Base-by-base conservation (phyloP, 1,140 invertebrate genomes). In the Drosophila novamexicana region DNA sequence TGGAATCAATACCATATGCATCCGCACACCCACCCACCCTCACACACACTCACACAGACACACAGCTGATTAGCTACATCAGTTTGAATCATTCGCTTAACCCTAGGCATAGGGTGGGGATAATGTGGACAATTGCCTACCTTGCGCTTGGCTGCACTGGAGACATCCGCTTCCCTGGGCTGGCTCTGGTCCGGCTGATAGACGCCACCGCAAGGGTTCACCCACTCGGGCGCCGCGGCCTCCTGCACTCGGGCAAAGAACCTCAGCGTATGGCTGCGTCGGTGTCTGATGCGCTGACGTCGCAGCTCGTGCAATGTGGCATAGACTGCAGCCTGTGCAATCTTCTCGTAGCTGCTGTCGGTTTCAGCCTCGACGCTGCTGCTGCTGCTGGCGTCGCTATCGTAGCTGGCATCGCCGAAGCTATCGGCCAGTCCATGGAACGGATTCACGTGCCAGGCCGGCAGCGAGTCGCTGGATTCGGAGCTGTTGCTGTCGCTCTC, bases 161-260 rank as follows among this genome's bases (percentile, higher is more conserved):
- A 65, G 9, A n/a, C 62, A 6, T 70, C 75, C 7, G n/a, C 4
- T 1, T 68, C 64, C 0, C 10, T 5, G 16, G 37, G 12, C 37
- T 59, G 54, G 2, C 32, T 49, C 42, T 53, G 66, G 8, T 64
- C 58, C 1, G 72, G 58, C 14, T 58, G 32, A 34, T 77, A 81
- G 62, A 39, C 45, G 7, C 83, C 88, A 3, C 80, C 77, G 67
- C 88, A 90, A 7, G 88, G 82, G 63, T 91, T 91, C 75, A 84
- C 72, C 88, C 88, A 91, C 16, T 83, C 86, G 7, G 86, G 69
- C 1, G 71, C 29, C 1, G n/a, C 9, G 1, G 12, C 44, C 3
- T 22, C 10, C 12, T 52, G 45, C 14, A 32, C n/a, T 4, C 62
- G 45, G 10, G 44, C 22, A 5, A 88, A 89, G 40, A 77, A 77